Conservation (phyloP, 2,113 vertebrate genomes). For the Bagarius yarrelli region DNA sequence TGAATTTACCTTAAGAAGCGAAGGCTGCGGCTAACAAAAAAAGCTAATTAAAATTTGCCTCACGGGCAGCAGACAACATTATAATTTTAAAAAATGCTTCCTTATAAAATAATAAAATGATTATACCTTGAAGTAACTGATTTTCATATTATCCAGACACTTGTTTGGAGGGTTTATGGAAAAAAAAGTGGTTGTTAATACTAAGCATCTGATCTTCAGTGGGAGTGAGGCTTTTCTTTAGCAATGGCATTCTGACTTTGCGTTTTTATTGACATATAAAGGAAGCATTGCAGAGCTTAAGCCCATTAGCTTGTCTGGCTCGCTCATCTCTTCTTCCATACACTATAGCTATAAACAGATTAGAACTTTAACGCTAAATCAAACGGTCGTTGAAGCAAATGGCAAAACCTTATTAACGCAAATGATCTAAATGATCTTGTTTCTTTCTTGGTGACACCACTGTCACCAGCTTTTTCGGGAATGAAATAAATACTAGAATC, state of each 20-base stretch:
- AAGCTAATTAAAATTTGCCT: background rate
- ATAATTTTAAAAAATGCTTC: background rate
- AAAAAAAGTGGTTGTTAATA: background rate
- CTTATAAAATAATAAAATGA: background rate
- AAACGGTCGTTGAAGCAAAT: background rate
- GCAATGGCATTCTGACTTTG: background rate
- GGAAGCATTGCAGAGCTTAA: background rate
- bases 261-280: background rate
- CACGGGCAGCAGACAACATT: background rate
- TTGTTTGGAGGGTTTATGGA: background rate
- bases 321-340: background rate
- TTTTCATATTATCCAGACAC: background rate
- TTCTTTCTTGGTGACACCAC: background rate
- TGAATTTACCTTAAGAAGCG: background rate
- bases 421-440: no score
- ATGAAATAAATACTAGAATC: background rate
- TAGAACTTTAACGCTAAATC: background rate
- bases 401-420: background rate
- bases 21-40: background rate
- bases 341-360: background rate
- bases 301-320: background rate
- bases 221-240: background rate
- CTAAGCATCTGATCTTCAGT: background rate
- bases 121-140: background rate
- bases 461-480: background rate